These are phyloP conservation scores for Alces alces DNA, from an alignment of 2,113 vertebrate species.

Conservation along the genomic window DNA sequence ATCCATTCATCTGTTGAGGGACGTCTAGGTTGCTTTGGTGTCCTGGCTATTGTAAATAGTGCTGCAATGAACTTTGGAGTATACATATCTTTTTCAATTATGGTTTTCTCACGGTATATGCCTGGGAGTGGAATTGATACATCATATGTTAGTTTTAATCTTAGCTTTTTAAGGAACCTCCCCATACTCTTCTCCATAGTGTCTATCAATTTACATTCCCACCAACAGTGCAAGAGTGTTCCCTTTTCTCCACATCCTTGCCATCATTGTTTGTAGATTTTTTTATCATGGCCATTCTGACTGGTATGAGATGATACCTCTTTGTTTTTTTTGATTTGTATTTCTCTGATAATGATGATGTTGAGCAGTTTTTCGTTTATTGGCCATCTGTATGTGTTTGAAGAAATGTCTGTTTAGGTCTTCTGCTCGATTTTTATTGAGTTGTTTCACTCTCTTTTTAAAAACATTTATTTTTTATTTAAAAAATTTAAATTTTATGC, in stretches of 20 bases:
- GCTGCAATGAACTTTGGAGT: neutral
- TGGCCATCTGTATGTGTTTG: neutral
- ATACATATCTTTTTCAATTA: neutral
- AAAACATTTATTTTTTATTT: neutral
- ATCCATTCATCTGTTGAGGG: neutral
- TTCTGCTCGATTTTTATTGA: fast-evolving
- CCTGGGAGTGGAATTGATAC: neutral
- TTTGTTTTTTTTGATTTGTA: neutral
- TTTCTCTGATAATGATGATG: neutral
- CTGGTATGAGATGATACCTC: neutral
- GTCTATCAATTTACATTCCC: neutral
- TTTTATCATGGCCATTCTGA: neutral
- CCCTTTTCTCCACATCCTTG: neutral
- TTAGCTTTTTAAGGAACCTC: neutral
- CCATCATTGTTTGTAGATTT: neutral
- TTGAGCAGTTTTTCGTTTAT: neutral
- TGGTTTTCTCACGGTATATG: neutral
- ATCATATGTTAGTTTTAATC: neutral
- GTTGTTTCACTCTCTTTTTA: neutral
- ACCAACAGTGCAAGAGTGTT: neutral
- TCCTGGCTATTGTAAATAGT: neutral
- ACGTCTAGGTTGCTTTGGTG: neutral
- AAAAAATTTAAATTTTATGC: neutral
- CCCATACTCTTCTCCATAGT: neutral
- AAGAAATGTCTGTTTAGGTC: neutral